phyloP scores from a whole-genome alignment of 2,113 vertebrate genomes.

The Anhinga rufa region DNA sequence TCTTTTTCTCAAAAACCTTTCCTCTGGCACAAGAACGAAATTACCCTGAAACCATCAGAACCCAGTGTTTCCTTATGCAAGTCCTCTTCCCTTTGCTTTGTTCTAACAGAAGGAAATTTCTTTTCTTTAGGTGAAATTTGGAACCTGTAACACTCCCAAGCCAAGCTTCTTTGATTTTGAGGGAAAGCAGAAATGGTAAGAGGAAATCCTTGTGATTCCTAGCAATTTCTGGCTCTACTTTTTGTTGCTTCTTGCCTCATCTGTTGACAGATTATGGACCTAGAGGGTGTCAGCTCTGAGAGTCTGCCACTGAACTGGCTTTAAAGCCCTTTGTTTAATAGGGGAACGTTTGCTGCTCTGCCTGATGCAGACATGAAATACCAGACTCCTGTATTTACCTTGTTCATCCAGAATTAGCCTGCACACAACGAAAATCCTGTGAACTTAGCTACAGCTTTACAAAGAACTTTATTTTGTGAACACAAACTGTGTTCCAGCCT shows the following conservation, averaged over 20 bases:
- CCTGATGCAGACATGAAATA: not conserved
- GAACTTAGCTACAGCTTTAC: not conserved
- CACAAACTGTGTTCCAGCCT: not conserved
- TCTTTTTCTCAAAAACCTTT: not conserved
- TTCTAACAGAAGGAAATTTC: not conserved
- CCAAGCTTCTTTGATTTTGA: constrained; percentile 98
- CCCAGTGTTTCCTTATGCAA: not conserved
- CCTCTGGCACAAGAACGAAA: not conserved
- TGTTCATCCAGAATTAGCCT: not conserved
- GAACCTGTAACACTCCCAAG: constrained; percentile 90
- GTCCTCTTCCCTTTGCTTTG: not conserved
- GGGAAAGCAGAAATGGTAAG: constrained; percentile 98
- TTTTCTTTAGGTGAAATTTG: constrained; percentile 85
- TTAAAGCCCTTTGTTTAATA: not conserved
- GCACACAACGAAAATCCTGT: not conserved
- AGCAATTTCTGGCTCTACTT: not conserved
- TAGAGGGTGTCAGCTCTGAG: not conserved
- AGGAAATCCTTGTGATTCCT: constrained; percentile 28
- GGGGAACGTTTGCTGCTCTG: not conserved
- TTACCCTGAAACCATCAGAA: not conserved
- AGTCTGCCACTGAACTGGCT: not conserved
- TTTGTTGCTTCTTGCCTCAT: not conserved
- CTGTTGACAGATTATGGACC: not conserved
- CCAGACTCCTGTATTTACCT: not conserved
- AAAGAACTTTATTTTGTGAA: not conserved